Evolutionary conservation across 2,797 vertebrate species (phyloP).

Genomic region (Parauchenoglanis punctatus): DNA sequence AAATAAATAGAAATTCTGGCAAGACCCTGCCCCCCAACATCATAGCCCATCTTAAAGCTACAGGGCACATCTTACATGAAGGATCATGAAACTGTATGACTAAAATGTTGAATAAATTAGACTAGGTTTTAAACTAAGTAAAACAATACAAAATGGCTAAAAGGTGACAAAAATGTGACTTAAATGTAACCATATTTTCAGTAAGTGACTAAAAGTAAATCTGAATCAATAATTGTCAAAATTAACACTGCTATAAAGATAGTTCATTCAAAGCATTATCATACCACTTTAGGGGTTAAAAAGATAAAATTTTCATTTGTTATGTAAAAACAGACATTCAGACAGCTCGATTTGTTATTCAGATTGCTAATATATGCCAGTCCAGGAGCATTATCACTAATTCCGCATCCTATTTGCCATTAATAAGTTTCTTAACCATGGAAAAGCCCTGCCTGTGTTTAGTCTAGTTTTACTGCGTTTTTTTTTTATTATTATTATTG

Average conservation of each 20-base stretch:
- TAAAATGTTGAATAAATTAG: no score
- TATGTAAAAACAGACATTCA: neutral
- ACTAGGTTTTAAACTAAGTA: no score
- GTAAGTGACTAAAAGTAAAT: no score
- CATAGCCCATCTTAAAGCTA: no score
- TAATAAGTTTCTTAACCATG: neutral
- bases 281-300: neutral
- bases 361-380: neutral
- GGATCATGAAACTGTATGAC: no score
- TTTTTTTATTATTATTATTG: neutral
- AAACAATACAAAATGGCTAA: no score
- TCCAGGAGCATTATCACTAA: neutral
- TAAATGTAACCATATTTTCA: no score
- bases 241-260: neutral
- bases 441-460: neutral
- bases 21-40: no score
- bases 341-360: neutral
- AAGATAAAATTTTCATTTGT: neutral
- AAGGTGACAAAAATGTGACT: no score
- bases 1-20: no score
- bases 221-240: no score
- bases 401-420: neutral
- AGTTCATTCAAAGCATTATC: neutral
- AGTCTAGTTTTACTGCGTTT: neutral
- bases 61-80: no score